Conservation (phyloP, 1,140 invertebrate genomes). For the Drosophila gunungcola region DNA sequence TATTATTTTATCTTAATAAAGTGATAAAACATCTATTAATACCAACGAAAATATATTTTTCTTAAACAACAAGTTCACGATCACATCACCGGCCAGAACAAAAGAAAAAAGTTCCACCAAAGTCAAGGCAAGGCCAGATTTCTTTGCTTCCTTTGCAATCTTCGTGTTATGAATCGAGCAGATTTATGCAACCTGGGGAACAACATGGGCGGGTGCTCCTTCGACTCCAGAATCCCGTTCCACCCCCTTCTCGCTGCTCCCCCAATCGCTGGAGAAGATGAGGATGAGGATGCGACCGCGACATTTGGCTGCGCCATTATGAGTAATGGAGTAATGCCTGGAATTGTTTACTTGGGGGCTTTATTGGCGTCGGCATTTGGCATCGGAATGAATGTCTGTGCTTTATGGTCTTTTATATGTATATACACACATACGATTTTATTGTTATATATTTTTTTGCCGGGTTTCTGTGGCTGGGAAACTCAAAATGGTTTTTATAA, state of each 20-base stretch:
- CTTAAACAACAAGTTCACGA: conserved; percentile 3
- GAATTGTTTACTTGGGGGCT: conserved; percentile 76
- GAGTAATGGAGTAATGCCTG: conserved; percentile 78
- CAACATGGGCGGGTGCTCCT: conserved; percentile 62
- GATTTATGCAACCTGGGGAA: conserved; percentile 62
- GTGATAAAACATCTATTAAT: too few relatives aligned
- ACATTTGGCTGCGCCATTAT: conserved; percentile 68
- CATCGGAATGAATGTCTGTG: conserved; percentile 35
- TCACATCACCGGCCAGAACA: conserved; percentile 23
- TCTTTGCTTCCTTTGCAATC: conserved; percentile 47
- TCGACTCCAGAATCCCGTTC: not conserved
- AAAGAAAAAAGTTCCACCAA: conserved; percentile 4
- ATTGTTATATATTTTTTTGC: conserved; percentile 19
- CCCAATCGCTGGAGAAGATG: conserved; percentile 5
- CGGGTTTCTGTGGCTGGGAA: conserved; percentile 9
- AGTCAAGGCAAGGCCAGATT: conserved; percentile 37
- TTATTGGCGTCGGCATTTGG: conserved; percentile 55
- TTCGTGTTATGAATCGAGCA: conserved; percentile 72
- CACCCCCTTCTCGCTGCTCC: not conserved
- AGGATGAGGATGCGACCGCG: conserved; percentile 36
- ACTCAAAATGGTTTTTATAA: conserved; percentile 38
- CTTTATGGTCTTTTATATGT: conserved; percentile 47
- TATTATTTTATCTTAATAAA: too few relatives aligned
- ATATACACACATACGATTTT: conserved; percentile 6
- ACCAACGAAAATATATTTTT: not conserved